Evolutionary conservation across 2,797 vertebrate species (phyloP).

Genomic region (Channallabes apus): DNA sequence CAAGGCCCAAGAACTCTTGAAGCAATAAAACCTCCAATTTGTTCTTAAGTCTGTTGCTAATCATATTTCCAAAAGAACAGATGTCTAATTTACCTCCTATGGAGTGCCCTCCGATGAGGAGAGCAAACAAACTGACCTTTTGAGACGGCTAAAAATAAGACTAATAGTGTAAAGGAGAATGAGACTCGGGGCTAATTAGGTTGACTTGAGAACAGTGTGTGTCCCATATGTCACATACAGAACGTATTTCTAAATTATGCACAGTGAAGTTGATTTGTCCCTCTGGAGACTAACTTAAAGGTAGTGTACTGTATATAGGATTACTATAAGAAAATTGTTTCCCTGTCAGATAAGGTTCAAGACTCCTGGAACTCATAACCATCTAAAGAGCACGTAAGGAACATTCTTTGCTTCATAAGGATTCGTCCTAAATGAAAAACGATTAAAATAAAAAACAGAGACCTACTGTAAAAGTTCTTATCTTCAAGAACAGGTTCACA

Average conservation of each 20-base stretch:
- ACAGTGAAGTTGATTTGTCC: background rate
- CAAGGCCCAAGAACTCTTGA: background rate
- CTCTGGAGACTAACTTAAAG: background rate
- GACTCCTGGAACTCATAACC: background rate
- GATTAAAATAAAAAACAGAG: too few relatives aligned
- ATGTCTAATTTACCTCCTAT: background rate
- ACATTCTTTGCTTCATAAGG: background rate
- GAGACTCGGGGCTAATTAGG: background rate
- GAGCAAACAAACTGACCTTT: background rate
- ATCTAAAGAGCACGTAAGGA: background rate
- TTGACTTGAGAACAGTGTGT: background rate
- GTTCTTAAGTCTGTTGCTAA: background rate
- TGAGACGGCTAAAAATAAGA: background rate
- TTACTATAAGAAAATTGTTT: background rate
- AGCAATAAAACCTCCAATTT: background rate
- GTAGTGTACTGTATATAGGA: too few relatives aligned
- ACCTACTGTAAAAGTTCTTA: background rate
- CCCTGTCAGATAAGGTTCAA: background rate
- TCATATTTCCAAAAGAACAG: too few relatives aligned
- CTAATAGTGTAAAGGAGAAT: background rate
- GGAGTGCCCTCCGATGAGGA: background rate
- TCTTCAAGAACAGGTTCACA: background rate
- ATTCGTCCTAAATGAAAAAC: background rate
- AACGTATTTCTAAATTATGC: background rate
- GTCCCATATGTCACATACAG: background rate